These are phyloP conservation scores for Tiliqua scincoides DNA, from an alignment of 2,113 vertebrate genomes.

Conservation along the genomic window DNA sequence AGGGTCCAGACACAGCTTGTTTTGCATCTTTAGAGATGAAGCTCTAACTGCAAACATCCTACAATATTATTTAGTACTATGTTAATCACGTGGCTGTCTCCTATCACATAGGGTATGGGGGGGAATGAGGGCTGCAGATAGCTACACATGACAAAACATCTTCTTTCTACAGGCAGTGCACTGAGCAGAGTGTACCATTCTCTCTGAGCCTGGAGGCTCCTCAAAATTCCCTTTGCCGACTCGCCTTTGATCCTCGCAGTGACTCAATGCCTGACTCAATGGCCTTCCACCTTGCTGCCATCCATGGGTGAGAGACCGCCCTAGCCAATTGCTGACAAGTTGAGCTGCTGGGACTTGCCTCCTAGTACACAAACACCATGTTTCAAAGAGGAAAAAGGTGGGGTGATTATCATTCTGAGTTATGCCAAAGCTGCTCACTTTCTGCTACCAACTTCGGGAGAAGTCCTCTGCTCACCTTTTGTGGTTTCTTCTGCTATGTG, in stretches of 20 bases:
- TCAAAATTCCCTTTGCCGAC: background rate
- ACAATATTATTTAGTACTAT: background rate
- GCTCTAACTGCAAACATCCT: background rate
- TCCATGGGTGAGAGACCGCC: background rate
- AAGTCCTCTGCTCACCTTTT: too few species aligned
- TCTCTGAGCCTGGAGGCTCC: background rate
- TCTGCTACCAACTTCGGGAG: too few species aligned
- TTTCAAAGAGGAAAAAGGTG: background rate
- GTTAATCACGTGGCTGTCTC: too few species aligned
- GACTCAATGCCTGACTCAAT: background rate
- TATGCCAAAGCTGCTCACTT: background rate
- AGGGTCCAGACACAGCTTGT: slow-evolving; percentile 6
- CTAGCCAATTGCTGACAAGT: too few species aligned
- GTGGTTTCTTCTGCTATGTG: too few species aligned
- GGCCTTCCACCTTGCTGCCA: background rate
- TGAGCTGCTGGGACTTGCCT: background rate
- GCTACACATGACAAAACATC: background rate
- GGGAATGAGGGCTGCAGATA: background rate
- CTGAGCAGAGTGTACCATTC: background rate
- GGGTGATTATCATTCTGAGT: background rate
- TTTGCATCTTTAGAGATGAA: slow-evolving; percentile 2
- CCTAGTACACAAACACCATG: background rate
- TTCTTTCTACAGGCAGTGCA: background rate
- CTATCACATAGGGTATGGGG: too few species aligned
- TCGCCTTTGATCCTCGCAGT: background rate